Evolutionary conservation across 2,888 invertebrate species (phyloP).

Genomic region (Cheilosia scutellata): DNA sequence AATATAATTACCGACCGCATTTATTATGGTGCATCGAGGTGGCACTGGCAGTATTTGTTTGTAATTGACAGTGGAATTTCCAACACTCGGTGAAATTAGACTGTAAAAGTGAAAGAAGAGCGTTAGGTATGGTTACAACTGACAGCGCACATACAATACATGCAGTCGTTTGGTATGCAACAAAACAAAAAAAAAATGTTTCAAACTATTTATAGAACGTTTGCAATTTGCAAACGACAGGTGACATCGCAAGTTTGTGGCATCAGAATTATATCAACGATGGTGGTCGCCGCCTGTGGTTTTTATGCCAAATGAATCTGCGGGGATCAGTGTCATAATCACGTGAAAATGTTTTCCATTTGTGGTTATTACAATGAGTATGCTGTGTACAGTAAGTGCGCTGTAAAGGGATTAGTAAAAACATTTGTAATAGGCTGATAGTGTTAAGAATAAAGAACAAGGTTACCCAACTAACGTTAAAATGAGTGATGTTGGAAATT

Average conservation of each 20-base stretch:
- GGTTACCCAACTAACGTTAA: too few species aligned
- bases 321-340: slow-evolving; percentile 4
- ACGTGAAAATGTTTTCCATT: neutral
- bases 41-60: neutral
- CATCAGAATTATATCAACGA: slow-evolving; percentile 4
- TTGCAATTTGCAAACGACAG: slow-evolving; percentile 15
- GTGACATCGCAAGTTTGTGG: slow-evolving; percentile 3
- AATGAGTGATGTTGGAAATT: too few species aligned
- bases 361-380: neutral
- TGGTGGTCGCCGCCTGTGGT: slow-evolving; percentile 19
- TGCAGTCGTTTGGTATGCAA: neutral
- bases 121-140: slow-evolving; percentile 3
- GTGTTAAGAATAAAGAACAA: too few species aligned
- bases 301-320: slow-evolving; percentile 9
- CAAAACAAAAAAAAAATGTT: neutral
- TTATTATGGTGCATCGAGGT: neutral
- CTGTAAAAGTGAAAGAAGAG: slow-evolving; percentile 11
- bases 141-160: slow-evolving; percentile 2
- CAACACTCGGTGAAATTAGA: slow-evolving; percentile 20
- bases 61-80: slow-evolving; percentile 33
- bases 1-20: slow-evolving; percentile 38
- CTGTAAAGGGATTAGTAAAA: too few species aligned
- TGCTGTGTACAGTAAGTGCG: neutral
- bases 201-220: slow-evolving; percentile 11
- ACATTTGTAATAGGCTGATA: too few species aligned